These are phyloP conservation scores for Drosophila subpulchrella DNA, from an alignment of 1,140 invertebrate species.

Conservation along the genomic window DNA sequence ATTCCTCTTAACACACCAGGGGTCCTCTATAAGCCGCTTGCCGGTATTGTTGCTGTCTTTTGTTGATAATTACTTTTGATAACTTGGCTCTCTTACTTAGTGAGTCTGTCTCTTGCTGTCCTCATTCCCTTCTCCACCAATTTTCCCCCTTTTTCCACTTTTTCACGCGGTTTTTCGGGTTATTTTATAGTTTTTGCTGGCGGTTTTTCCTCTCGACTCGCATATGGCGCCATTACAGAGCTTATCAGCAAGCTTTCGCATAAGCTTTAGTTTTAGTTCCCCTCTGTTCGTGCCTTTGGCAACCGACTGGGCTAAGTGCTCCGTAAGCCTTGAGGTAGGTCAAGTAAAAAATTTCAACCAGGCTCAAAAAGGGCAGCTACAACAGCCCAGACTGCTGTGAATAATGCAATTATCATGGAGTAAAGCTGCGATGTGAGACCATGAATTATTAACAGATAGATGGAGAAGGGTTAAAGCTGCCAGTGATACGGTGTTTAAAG, in stretches of 20 bases:
- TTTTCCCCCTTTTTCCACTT: slow-evolving; percentile 6
- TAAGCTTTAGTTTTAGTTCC: slow-evolving; percentile 46
- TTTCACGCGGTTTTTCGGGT: slow-evolving; percentile 22
- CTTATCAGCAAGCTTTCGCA: slow-evolving; percentile 46
- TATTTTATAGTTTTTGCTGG: slow-evolving; percentile 39
- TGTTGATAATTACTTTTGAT: slow-evolving; percentile 65
- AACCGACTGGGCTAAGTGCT: slow-evolving; percentile 34
- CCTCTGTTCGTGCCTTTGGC: not conserved
- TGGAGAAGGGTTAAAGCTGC: slow-evolving; percentile 1
- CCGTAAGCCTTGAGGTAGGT: slow-evolving; percentile 52
- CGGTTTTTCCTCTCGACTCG: slow-evolving; percentile 22
- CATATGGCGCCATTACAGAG: slow-evolving; percentile 52
- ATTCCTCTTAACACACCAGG: not conserved
- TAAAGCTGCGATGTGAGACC: slow-evolving; percentile 20
- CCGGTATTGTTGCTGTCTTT: slow-evolving; percentile 57
- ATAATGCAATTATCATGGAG: slow-evolving; percentile 40
- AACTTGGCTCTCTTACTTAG: slow-evolving; percentile 45
- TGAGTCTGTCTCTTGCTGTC: slow-evolving; percentile 15
- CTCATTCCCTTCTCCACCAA: not conserved
- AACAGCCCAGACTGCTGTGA: slow-evolving; percentile 21
- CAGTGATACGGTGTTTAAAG: slow-evolving; percentile 1
- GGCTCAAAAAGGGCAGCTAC: slow-evolving; percentile 9
- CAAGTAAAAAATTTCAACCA: slow-evolving; percentile 40
- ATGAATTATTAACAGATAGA: slow-evolving; percentile 23
- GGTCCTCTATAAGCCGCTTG: slow-evolving; percentile 26